Evolutionary conservation across 2,113 vertebrate species (phyloP).

Genomic region (Gulo gulo): DNA sequence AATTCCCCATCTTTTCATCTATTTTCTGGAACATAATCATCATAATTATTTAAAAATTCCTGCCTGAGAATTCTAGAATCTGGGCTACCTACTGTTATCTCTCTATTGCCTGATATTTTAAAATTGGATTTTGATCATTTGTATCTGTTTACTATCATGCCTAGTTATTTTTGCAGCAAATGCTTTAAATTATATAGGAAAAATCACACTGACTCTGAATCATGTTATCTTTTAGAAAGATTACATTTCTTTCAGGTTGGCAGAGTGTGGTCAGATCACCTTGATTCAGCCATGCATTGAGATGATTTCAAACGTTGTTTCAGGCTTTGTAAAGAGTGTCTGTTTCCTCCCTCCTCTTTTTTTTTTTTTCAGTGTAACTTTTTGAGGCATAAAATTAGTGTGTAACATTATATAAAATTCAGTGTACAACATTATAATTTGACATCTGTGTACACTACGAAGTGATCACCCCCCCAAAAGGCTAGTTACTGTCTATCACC

Average conservation of each 20-base stretch:
- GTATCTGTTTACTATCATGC: background rate
- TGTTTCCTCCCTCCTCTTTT: background rate
- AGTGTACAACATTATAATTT: background rate
- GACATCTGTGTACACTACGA: background rate
- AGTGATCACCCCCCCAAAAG: background rate
- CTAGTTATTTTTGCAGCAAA: background rate
- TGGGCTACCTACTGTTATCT: background rate
- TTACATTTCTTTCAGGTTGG: background rate
- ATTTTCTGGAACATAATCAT: slow-evolving; percentile 27
- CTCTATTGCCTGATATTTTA: background rate
- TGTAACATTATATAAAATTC: background rate
- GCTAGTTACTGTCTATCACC: background rate
- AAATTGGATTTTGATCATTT: background rate
- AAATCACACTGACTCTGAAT: background rate
- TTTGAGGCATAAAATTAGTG: background rate
- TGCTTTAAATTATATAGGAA: slow-evolving; percentile 14
- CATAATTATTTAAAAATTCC: background rate
- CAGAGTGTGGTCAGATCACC: background rate
- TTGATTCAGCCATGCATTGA: background rate
- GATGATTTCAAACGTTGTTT: background rate
- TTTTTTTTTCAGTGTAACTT: background rate
- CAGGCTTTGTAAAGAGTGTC: background rate
- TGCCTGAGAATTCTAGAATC: background rate
- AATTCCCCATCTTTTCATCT: background rate
- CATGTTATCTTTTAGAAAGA: background rate